phyloP scores from a whole-genome alignment of 1,140 invertebrate species.

The Sesamia nonagrioides region DNA sequence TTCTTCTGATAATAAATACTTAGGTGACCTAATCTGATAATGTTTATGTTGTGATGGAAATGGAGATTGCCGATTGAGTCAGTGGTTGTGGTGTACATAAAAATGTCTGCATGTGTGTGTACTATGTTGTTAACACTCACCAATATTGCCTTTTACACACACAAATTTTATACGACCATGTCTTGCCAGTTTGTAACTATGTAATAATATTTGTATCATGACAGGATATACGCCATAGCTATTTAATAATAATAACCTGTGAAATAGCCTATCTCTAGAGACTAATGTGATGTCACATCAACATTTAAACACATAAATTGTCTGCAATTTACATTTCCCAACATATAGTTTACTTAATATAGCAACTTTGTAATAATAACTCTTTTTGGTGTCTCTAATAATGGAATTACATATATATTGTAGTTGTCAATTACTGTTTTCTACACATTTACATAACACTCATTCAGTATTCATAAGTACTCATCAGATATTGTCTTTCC shows the following conservation, averaged over 20 bases:
- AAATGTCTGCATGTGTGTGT: constrained; percentile 28
- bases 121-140: constrained; percentile 39
- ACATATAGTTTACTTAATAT: constrained; percentile 42
- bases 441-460: constrained; percentile 65
- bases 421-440: constrained; percentile 71
- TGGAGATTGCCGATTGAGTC: constrained; percentile 20
- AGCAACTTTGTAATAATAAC: constrained; percentile 44
- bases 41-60: constrained; percentile 18
- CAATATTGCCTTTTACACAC: constrained; percentile 52
- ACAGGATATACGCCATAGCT: constrained; percentile 27
- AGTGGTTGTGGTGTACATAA: constrained; percentile 15
- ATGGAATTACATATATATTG: constrained; percentile 63
- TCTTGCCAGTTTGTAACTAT: constrained; percentile 54
- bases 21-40: constrained; percentile 19
- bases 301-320: constrained; percentile 47
- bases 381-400: constrained; percentile 54
- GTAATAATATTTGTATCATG: constrained; percentile 24
- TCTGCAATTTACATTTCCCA: constrained; percentile 41
- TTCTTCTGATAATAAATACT: constrained; percentile 38
- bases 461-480: constrained; percentile 50
- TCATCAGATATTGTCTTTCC: constrained; percentile 55
- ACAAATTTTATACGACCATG: constrained; percentile 44
- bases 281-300: constrained; percentile 47
- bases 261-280: constrained; percentile 18
- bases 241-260: constrained; percentile 31